Evolutionary conservation across 2,113 vertebrate species (phyloP).

Genomic region (Alethe diademata): DNA sequence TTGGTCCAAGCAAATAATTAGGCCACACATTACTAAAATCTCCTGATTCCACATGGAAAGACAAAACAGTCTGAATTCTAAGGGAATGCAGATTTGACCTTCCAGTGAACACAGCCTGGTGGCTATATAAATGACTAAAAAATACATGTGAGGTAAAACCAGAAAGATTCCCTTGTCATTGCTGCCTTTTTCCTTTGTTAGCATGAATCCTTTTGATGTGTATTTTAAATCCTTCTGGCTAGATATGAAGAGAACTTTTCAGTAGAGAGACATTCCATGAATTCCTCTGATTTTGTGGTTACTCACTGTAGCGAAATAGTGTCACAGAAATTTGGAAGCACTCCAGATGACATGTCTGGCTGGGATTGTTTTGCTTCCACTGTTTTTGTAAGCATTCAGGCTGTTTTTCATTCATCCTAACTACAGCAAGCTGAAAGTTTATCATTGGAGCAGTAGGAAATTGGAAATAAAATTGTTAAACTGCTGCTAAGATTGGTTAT

Average conservation of each 20-base stretch:
- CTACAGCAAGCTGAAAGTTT: not conserved
- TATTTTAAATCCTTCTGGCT: slow-evolving; percentile 38
- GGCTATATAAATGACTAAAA: not conserved
- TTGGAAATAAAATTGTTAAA: not conserved
- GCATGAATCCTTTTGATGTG: slow-evolving; percentile 15
- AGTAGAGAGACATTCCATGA: slow-evolving; percentile 46
- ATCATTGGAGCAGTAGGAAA: not conserved
- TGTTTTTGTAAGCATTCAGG: not conserved
- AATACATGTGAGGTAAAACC: not conserved
- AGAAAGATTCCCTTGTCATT: not conserved
- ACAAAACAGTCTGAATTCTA: not conserved
- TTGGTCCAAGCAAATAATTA: not conserved
- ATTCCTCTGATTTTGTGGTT: slow-evolving; percentile 54
- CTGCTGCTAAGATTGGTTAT: not conserved
- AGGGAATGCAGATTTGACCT: not conserved
- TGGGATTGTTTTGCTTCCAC: not conserved
- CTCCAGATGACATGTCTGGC: not conserved
- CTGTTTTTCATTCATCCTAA: not conserved
- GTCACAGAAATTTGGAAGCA: slow-evolving; percentile 29
- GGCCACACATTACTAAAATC: not conserved
- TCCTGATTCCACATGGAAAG: not conserved
- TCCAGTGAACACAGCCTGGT: not conserved
- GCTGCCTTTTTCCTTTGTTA: slow-evolving; percentile 8
- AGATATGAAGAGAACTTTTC: not conserved
- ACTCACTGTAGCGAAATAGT: not conserved